phyloP scores from a whole-genome alignment of 2,113 vertebrate species.

The Plectropomus leopardus region DNA sequence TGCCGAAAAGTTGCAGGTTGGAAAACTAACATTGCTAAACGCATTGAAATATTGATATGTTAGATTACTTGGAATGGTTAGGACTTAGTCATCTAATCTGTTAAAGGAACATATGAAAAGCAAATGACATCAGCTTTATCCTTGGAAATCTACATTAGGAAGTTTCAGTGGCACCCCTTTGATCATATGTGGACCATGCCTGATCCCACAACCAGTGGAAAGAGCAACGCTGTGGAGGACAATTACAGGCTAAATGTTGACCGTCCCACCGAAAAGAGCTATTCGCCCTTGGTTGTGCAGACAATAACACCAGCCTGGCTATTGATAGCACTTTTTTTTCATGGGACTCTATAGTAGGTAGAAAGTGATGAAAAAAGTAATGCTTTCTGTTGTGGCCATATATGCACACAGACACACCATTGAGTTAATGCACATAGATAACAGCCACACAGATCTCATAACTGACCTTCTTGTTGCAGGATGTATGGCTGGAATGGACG shows the following conservation, averaged over 20 bases:
- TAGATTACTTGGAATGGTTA: neutral
- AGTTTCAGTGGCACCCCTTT: neutral
- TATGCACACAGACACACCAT: slow-evolving; percentile 18
- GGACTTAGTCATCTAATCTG: neutral
- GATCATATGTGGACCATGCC: neutral
- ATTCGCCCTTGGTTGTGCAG: neutral
- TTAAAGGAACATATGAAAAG: neutral
- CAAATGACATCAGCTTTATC: neutral
- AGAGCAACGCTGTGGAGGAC: neutral
- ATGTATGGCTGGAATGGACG: slow-evolving; percentile 37
- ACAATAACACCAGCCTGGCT: slow-evolving; percentile 29
- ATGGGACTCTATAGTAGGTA: neutral
- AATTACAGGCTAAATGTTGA: neutral
- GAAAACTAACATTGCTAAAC: slow-evolving; percentile 2
- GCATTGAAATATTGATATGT: neutral
- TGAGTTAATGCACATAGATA: no score
- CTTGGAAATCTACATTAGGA: neutral
- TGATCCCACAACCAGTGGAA: neutral
- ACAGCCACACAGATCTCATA: no score
- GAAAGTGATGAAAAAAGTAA: neutral
- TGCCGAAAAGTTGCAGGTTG: neutral
- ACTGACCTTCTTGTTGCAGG: slow-evolving; percentile 71
- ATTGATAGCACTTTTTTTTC: slow-evolving; percentile 3
- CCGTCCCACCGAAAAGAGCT: neutral
- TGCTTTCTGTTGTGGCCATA: slow-evolving; percentile 16